Evolutionary conservation across 1,140 invertebrate species (phyloP).

Genomic region (Marisa cornuarietis): DNA sequence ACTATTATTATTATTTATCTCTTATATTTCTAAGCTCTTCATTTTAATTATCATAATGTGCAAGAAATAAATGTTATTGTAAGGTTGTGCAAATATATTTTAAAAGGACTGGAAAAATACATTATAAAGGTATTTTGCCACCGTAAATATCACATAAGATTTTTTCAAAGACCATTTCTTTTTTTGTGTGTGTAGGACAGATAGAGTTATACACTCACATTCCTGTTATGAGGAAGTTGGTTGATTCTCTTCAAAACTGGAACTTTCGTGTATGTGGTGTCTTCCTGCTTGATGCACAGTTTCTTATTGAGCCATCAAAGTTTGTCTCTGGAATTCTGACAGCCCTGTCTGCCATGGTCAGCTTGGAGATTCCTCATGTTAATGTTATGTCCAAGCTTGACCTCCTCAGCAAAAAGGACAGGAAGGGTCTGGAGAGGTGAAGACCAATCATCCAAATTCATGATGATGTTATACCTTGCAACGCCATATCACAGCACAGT

Average conservation of each 20-base stretch:
- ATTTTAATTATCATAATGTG: no score
- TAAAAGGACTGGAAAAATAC: no score
- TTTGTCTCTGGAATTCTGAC: conserved; percentile 95
- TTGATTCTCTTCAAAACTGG: conserved; percentile 81
- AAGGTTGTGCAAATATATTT: no score
- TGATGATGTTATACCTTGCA: no score
- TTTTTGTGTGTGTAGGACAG: conserved; percentile 74
- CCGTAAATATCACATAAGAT: not conserved
- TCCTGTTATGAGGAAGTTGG: conserved; percentile 85
- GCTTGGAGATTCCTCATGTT: conserved; percentile 91
- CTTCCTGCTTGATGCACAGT: conserved; percentile 95
- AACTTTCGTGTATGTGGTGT: conserved; percentile 92
- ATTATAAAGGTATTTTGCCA: no score
- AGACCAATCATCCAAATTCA: not conserved
- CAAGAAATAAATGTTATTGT: no score
- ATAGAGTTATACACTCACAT: conserved; percentile 98
- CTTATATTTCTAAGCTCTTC: no score
- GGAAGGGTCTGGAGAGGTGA: conserved; percentile 78
- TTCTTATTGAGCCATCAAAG: conserved; percentile 95
- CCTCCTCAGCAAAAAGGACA: conserved; percentile 83
- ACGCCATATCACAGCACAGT: no score
- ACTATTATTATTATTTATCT: no score
- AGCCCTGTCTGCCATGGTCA: conserved; percentile 95
- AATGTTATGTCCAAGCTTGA: conserved; percentile 97
- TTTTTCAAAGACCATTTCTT: not conserved